Evolutionary conservation across 2,113 vertebrate species (phyloP).

Genomic region (Entomyzon cyanotis): DNA sequence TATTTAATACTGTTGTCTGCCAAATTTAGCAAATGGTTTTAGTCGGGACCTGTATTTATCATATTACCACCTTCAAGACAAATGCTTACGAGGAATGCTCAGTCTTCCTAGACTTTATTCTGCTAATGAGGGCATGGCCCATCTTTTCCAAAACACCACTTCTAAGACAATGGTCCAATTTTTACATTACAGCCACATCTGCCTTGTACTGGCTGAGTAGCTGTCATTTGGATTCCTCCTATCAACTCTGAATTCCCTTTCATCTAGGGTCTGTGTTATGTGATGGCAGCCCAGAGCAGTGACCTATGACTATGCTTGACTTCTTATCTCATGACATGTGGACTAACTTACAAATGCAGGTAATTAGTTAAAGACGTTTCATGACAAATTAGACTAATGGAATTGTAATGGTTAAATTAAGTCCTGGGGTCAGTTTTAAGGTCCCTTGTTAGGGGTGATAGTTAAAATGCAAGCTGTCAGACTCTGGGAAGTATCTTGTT

Average conservation of each 20-base stretch:
- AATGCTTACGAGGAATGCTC: neutral
- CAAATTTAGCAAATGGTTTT: constrained; percentile 41
- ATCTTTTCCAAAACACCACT: constrained; percentile 56
- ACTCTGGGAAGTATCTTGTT: constrained; percentile 51
- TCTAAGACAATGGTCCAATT: constrained; percentile 40
- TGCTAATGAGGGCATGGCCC: constrained; percentile 57
- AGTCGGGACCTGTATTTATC: constrained; percentile 31
- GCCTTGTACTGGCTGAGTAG: constrained; percentile 38
- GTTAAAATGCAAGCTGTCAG: constrained; percentile 54
- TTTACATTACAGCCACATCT: constrained; percentile 14
- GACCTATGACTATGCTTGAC: constrained; percentile 61
- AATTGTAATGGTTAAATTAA: constrained; percentile 70
- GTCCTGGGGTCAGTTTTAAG: constrained; percentile 54
- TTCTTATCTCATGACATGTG: constrained; percentile 66
- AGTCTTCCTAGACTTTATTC: constrained; percentile 10
- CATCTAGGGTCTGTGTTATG: constrained; percentile 60
- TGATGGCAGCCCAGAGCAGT: constrained; percentile 47
- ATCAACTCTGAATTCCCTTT: constrained; percentile 62
- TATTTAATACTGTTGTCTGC: constrained; percentile 19
- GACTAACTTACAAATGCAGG: constrained; percentile 69
- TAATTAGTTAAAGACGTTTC: constrained; percentile 73
- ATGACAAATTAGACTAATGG: constrained; percentile 70
- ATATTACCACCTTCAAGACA: constrained; percentile 54
- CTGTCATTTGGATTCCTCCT: constrained; percentile 63
- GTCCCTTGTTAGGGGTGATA: constrained; percentile 42